These are phyloP conservation scores for Formica exsecta DNA, from an alignment of 1,140 invertebrate species.

Conservation along the genomic window DNA sequence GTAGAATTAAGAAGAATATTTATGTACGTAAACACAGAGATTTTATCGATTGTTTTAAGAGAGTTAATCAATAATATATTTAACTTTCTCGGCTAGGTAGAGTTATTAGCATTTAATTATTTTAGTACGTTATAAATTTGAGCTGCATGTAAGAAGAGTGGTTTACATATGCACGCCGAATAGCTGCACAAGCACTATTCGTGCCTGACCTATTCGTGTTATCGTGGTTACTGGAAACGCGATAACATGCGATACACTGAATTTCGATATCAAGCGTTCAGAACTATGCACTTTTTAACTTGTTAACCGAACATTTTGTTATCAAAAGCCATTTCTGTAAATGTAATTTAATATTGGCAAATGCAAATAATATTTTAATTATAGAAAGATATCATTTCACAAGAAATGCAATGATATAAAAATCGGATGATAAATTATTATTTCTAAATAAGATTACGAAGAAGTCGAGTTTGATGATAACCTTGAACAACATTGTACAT, in stretches of 20 bases:
- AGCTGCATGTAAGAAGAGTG: constrained; percentile 60
- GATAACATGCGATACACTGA: constrained; percentile 51
- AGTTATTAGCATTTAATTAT: constrained; percentile 62
- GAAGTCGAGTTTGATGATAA: not conserved
- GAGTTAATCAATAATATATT: constrained; percentile 43
- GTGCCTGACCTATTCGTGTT: constrained; percentile 58
- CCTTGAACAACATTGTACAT: not conserved
- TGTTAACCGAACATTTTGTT: constrained; percentile 51
- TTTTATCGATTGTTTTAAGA: constrained; percentile 23
- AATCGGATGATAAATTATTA: not conserved
- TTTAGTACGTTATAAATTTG: constrained; percentile 52
- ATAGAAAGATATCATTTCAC: not conserved
- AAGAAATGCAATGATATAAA: not conserved
- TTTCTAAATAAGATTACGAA: not conserved
- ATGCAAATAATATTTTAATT: constrained; percentile 3
- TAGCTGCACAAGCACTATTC: constrained; percentile 50
- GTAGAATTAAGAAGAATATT: not conserved
- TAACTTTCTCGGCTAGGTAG: constrained; percentile 14
- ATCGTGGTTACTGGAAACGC: constrained; percentile 53
- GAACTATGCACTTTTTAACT: constrained; percentile 57
- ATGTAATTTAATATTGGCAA: constrained; percentile 5
- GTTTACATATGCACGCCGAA: constrained; percentile 53
- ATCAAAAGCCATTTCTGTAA: constrained; percentile 19
- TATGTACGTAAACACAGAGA: not conserved
- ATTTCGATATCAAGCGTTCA: constrained; percentile 56